Base-by-base conservation (phyloP, 2,797 vertebrate species). In the Bothrops alternatus region DNA sequence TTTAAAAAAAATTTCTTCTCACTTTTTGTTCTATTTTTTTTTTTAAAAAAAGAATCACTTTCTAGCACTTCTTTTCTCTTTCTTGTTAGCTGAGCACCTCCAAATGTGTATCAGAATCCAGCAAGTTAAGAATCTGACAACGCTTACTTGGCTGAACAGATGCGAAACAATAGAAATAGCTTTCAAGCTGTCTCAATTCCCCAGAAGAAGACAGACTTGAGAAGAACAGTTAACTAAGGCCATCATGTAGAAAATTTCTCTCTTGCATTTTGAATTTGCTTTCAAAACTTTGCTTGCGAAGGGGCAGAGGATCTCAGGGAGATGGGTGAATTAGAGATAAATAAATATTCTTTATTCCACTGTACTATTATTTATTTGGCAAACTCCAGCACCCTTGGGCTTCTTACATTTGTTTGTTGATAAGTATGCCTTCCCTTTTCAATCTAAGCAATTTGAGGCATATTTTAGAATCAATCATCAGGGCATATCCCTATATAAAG, bases 151-250 rank as follows among this genome's bases (percentile, higher is more conserved):
- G 90, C 90, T 28, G 55, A 90, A 85, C 69, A 69, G 93, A 85
- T 87, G 42, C 37, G 93, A 94, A 90, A 93, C 61, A 88, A 94
- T 92, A 95, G 91, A 25, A 65, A 94, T 89, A 95, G 90, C 91
- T 92, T 90, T 61, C 90, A 94, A 92, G 65, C 86, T 58, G 69
- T 28, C 26, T 86, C 23, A 55, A 28, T 86, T 65, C 61, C 89
- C 47, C 90, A 26, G 86, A 82, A 82, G 73, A 82, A 82, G 73
- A 12, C 20, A 47, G 37, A 82, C 20, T 82, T 23, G 73, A 82
- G 73, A 82, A 82, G 20, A 82, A 47, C 20, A 25, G 20, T 25
- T 82, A 23, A 82, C 20, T 25, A 47, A 82, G 20, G 73, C 73
- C 73, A 82, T 47, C 8, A 3, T 42, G 73, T 82, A 82, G 73